phyloP scores from a whole-genome alignment of 2,113 vertebrate genomes.

The Phrynocephalus versicolor region DNA sequence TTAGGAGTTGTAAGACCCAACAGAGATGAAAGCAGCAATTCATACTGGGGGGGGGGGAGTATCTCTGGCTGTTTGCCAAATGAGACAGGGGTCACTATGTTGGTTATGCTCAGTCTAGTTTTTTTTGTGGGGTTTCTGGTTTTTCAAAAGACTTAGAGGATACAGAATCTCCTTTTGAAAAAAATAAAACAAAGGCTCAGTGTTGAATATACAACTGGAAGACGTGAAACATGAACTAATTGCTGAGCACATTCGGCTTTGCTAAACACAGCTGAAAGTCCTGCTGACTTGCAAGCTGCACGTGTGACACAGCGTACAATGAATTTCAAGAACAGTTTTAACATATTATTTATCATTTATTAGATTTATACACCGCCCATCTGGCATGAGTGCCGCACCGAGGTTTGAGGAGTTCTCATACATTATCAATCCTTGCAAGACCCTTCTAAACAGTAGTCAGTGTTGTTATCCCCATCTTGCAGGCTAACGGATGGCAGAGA shows the following conservation, averaged over 20 bases:
- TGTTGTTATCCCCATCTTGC: background rate
- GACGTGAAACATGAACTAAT: conserved; percentile 4
- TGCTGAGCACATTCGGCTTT: background rate
- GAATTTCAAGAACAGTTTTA: background rate
- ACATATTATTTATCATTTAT: too few relatives aligned
- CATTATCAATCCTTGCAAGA: background rate
- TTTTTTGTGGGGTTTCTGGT: background rate
- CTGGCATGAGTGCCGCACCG: too few relatives aligned
- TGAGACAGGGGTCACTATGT: background rate
- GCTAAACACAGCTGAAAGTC: background rate
- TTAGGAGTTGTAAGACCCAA: background rate
- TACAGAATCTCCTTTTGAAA: conserved; percentile 5
- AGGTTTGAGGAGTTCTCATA: background rate
- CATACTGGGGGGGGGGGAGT: background rate
- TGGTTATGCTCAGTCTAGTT: conserved; percentile 9
- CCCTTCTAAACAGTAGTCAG: background rate
- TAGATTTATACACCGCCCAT: too few relatives aligned
- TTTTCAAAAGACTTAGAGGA: background rate
- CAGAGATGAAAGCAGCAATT: conserved; percentile 21
- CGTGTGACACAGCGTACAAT: background rate
- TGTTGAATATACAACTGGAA: conserved; percentile 11
- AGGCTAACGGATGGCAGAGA: too few relatives aligned
- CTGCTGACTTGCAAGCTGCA: background rate
- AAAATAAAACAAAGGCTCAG: background rate
- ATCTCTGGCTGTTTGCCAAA: background rate